Conservation (phyloP, 37 sponge, comb jelly and placozoan genomes). For the Petrosia ficiformis region DNA sequence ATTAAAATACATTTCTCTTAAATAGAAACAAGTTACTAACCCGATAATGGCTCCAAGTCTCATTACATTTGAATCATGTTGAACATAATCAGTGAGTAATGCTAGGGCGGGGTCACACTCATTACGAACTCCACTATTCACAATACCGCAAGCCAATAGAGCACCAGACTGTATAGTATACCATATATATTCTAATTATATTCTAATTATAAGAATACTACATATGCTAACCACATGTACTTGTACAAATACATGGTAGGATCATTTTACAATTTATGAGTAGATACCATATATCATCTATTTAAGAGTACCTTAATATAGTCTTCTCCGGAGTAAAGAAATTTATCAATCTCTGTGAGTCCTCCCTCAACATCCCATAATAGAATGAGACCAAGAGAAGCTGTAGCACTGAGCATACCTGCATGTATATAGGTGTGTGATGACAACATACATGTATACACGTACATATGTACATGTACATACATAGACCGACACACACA, state of each 20-base stretch:
- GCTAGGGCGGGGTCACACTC: slow-evolving; percentile 99
- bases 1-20: not conserved
- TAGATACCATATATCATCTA: no score
- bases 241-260: not conserved
- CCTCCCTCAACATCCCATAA: slow-evolving; percentile 99
- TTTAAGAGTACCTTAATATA: slow-evolving; percentile 96
- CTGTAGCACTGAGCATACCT: slow-evolving; percentile 98
- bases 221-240: not conserved
- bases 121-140: slow-evolving; percentile 92
- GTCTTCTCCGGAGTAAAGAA: slow-evolving; percentile 90
- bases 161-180: slow-evolving; percentile 78
- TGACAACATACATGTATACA: no score
- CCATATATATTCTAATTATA: no score
- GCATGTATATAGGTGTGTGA: not conserved
- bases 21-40: slow-evolving; percentile 28
- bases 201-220: not conserved
- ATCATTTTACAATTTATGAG: no score
- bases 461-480: slow-evolving; percentile 4
- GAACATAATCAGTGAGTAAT: slow-evolving; percentile 91
- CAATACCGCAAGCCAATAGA: slow-evolving; percentile 95
- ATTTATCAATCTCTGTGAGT: slow-evolving; percentile 96
- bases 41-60: slow-evolving; percentile 87
- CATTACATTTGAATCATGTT: slow-evolving; percentile 65
- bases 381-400: slow-evolving; percentile 95
- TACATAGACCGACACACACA: no score